Conservation (phyloP, 2,113 vertebrate species). For the Chloropsis cyanopogon region DNA sequence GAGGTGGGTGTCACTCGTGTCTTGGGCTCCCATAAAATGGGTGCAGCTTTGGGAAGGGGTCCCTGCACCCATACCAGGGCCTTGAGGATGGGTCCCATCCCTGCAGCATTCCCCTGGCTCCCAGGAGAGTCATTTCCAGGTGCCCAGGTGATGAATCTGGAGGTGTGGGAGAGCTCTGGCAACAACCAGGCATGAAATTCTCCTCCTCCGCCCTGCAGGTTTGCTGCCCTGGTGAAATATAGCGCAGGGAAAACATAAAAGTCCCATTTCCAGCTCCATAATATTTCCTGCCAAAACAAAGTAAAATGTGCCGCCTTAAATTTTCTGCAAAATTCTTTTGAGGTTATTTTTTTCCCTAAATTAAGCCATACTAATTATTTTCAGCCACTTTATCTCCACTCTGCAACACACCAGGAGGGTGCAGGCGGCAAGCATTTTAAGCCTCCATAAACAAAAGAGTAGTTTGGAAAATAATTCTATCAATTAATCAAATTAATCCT, state of each 20-base stretch:
- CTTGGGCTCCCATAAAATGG: not conserved
- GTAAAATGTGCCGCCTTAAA: conserved; percentile 49
- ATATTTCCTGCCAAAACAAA: conserved; percentile 56
- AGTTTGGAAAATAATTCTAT: conserved; percentile 77
- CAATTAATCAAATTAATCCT: conserved; percentile 79
- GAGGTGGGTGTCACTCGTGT: rapidly evolving
- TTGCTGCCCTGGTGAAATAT: conserved; percentile 29
- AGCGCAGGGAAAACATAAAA: not conserved
- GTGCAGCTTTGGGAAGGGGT: not conserved
- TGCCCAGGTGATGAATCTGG: not conserved
- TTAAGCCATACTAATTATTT: conserved; percentile 77
- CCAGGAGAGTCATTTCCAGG: not conserved
- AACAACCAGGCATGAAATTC: not conserved
- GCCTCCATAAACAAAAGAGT: conserved; percentile 74
- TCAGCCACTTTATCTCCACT: conserved; percentile 73
- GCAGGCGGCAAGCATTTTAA: conserved; percentile 66
- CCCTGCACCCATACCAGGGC: not conserved
- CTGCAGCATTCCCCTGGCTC: not conserved
- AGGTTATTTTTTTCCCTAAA: conserved; percentile 67
- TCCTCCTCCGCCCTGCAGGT: not conserved
- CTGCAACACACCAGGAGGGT: conserved; percentile 71
- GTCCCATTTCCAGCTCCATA: conserved; percentile 44
- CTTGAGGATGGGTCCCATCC: rapidly evolving
- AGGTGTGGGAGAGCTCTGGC: not conserved
- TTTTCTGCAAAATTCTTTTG: conserved; percentile 63